Evolutionary conservation across 2,113 vertebrate genomes (phyloP).

Genomic region (Callorhinus ursinus): DNA sequence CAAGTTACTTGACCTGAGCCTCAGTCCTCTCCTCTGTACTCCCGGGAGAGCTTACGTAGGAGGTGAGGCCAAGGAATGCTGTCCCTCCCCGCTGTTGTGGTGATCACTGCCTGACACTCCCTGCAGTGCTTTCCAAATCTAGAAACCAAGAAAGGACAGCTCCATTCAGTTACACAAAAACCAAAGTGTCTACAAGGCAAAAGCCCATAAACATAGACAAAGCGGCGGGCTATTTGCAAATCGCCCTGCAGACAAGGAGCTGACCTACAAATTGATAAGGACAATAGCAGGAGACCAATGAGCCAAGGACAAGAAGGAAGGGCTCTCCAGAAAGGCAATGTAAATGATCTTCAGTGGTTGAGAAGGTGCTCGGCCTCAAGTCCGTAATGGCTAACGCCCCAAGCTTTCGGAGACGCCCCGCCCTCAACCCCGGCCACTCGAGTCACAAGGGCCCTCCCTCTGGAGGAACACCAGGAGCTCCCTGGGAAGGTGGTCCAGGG

Average conservation of each 20-base stretch:
- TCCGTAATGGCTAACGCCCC: not conserved
- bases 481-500: not conserved
- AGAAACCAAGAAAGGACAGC: not conserved
- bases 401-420: not conserved
- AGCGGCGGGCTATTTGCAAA: not conserved
- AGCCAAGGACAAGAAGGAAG: not conserved
- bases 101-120: not conserved
- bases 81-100: too few relatives aligned
- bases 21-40: not conserved
- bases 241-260: not conserved
- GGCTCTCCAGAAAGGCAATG: not conserved
- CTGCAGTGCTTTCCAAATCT: not conserved
- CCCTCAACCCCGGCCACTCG: not conserved
- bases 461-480: not conserved
- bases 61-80: not conserved
- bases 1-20: not conserved
- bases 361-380: not conserved
- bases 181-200: not conserved
- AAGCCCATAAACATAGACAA: not conserved
- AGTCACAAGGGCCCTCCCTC: not conserved
- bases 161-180: not conserved
- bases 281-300: not conserved
- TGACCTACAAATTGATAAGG: not conserved
- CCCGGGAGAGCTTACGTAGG: not conserved
- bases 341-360: not conserved